Conservation (phyloP, 2,888 invertebrate species). For the Ophion obscuratus region DNA sequence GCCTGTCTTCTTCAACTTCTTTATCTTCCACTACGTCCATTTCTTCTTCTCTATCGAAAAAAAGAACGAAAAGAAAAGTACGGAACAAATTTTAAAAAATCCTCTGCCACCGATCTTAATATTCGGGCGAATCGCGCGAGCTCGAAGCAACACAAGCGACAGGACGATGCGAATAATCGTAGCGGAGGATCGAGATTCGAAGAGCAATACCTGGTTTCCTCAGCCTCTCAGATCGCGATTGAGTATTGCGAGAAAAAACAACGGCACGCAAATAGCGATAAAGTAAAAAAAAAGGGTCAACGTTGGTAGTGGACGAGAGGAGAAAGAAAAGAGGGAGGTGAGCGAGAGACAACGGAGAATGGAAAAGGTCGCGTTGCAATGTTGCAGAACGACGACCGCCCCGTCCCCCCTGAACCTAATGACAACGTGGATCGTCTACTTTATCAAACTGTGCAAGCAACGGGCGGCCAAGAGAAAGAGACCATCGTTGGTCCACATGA, state of each 20-base stretch:
- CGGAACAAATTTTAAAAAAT: neutral
- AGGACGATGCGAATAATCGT: neutral
- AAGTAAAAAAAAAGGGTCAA: neutral
- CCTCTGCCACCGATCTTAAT: neutral
- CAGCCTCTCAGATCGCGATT: no score
- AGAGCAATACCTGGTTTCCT: neutral
- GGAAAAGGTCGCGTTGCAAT: conserved; percentile 48
- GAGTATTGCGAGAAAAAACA: neutral
- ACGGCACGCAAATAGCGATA: neutral
- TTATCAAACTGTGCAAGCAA: conserved; percentile 85
- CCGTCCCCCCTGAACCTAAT: conserved; percentile 90
- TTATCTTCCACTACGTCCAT: conserved; percentile 10
- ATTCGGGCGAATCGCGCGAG: neutral
- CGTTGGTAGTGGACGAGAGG: neutral
- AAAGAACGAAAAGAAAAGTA: conserved; percentile 14
- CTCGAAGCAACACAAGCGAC: no score
- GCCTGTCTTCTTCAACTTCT: conserved; percentile 46
- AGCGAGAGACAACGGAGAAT: conserved; percentile 82
- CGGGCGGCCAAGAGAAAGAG: conserved; percentile 84
- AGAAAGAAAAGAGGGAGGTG: conserved; percentile 72
- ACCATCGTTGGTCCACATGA: conserved; percentile 85
- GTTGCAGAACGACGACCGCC: conserved; percentile 87
- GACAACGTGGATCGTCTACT: conserved; percentile 87
- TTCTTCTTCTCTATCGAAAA: conserved; percentile 23
- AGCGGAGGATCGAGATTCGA: conserved; percentile 18